These are phyloP conservation scores for Hozukius guyotensis DNA, from an alignment of 2,797 vertebrate genomes.

Conservation along the genomic window DNA sequence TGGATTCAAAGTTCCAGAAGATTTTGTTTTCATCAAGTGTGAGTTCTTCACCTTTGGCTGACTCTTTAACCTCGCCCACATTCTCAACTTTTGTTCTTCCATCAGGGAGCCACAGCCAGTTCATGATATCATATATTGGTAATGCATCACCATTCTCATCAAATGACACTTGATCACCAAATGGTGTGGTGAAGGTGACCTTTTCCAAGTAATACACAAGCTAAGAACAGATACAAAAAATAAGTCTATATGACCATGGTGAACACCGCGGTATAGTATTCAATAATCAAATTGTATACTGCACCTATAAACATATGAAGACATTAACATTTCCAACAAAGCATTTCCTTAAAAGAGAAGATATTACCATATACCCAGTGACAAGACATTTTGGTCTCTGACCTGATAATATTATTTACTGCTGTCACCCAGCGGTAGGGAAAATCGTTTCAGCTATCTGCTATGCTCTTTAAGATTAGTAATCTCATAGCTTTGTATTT, in stretches of 20 bases:
- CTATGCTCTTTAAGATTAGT: too few species aligned
- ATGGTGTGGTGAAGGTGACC: constrained; percentile 73
- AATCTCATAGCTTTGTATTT: too few species aligned
- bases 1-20: too few species aligned
- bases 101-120: constrained; percentile 70
- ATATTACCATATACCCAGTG: not conserved
- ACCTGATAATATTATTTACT: not conserved
- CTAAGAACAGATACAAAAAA: not conserved
- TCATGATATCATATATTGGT: constrained; percentile 80
- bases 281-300: not conserved
- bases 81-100: constrained; percentile 56
- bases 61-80: constrained; percentile 49
- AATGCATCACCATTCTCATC: constrained; percentile 76
- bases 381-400: not conserved
- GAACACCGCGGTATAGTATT: not conserved
- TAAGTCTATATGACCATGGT: not conserved
- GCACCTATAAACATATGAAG: too few species aligned
- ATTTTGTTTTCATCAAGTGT: too few species aligned
- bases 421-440: too few species aligned
- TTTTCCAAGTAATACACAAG: constrained; percentile 30
- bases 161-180: constrained; percentile 79
- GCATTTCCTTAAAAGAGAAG: not conserved
- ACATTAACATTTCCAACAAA: too few species aligned
- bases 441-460: too few species aligned
- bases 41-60: too few species aligned